These are phyloP conservation scores for Drosophila melanosoma DNA, from an alignment of 2,888 invertebrate genomes.

Conservation along the genomic window DNA sequence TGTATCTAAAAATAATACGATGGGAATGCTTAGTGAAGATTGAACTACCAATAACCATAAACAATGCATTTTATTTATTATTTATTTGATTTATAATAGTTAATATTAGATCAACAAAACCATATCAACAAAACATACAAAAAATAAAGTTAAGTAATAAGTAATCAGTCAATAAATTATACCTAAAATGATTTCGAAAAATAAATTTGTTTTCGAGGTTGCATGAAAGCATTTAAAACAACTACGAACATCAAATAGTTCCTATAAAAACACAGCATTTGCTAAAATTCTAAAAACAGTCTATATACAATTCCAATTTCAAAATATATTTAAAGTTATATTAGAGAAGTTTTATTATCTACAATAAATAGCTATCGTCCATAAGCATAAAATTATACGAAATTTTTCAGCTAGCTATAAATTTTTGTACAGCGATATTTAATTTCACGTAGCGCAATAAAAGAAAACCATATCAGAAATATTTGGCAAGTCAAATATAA, in stretches of 20 bases:
- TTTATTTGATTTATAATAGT: slow-evolving; percentile 1
- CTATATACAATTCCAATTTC: neutral
- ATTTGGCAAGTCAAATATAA: too few relatives aligned
- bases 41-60: neutral
- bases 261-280: too few relatives aligned
- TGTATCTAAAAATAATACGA: neutral
- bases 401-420: neutral
- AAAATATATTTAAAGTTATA: neutral
- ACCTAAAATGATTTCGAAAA: neutral
- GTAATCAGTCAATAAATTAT: neutral
- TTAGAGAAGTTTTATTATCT: neutral
- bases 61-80: neutral
- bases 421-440: neutral
- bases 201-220: neutral
- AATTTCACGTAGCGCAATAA: neutral
- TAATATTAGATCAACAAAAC: neutral
- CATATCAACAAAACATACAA: neutral
- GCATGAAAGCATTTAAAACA: too few relatives aligned
- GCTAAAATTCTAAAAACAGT: neutral
- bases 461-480: fast-evolving
- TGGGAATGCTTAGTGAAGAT: slow-evolving; percentile 18
- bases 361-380: neutral
- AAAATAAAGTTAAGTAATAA: neutral
- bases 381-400: neutral
- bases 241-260: neutral